These are phyloP conservation scores for Turritopsis rubra DNA, from an alignment of 30 jellyfish, hydroid and myxozoan species.

Conservation along the genomic window DNA sequence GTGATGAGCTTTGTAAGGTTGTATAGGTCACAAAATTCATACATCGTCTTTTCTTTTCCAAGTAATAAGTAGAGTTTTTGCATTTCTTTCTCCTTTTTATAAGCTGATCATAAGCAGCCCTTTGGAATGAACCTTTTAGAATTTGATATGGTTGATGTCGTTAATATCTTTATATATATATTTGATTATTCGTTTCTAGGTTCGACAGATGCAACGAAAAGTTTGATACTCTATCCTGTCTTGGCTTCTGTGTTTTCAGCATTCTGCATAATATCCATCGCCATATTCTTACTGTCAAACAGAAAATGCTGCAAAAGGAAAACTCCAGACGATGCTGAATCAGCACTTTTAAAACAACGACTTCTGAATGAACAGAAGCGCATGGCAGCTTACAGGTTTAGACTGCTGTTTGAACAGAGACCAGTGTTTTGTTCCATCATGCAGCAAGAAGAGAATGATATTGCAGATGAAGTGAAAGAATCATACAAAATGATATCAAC, in stretches of 20 bases:
- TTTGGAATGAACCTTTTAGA: no score
- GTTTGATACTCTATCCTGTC: conserved; percentile 12
- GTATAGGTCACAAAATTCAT: no score
- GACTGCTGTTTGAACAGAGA: conserved; percentile 14
- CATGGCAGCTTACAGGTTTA: conserved; percentile 17
- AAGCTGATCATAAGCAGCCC: no score
- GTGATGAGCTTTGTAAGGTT: no score
- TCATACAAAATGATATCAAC: conserved; percentile 39
- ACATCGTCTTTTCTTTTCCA: no score
- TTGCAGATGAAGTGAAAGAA: conserved; percentile 82
- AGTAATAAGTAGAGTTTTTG: no score
- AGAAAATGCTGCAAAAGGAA: conserved; percentile 18
- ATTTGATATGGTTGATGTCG: not conserved
- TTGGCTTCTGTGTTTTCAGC: conserved; percentile 25
- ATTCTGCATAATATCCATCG: conserved; percentile 23
- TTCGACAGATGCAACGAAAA: not conserved
- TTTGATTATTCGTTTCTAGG: not conserved
- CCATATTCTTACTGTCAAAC: conserved; percentile 15
- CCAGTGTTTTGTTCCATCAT: conserved; percentile 59
- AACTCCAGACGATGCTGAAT: conserved; percentile 23
- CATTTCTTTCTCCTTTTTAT: no score
- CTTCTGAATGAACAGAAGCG: conserved; percentile 15
- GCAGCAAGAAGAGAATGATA: conserved; percentile 86
- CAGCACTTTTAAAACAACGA: conserved; percentile 16
- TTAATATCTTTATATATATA: no score